Conservation (phyloP, 2,888 invertebrate species). For the Oscheius myriophilus region DNA sequence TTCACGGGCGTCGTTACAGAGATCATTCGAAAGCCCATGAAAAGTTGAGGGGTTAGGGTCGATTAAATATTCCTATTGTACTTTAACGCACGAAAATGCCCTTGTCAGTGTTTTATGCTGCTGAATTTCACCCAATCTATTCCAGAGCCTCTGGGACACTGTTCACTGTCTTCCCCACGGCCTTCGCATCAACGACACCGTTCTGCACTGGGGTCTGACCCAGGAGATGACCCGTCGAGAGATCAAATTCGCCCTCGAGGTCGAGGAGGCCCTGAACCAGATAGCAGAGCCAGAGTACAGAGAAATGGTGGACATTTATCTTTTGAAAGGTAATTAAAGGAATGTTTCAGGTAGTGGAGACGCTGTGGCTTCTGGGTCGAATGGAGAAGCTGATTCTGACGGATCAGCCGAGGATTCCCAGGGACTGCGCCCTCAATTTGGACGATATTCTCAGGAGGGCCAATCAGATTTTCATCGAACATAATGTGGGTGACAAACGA, state of each 20-base stretch:
- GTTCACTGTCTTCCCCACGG: slow-evolving; percentile 83
- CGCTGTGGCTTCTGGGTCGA: slow-evolving; percentile 91
- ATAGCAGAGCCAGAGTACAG: slow-evolving; percentile 98
- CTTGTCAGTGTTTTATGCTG: too few relatives aligned
- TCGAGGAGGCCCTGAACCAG: slow-evolving; percentile 93
- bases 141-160: slow-evolving; percentile 68
- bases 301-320: slow-evolving; percentile 48
- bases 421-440: slow-evolving; percentile 75
- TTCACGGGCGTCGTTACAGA: too few relatives aligned
- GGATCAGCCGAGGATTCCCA: slow-evolving; percentile 52
- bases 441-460: slow-evolving; percentile 92
- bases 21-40: too few relatives aligned
- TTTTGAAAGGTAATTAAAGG: neutral
- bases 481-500: slow-evolving; percentile 87
- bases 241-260: slow-evolving; percentile 94
- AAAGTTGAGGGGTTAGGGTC: too few relatives aligned
- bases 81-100: too few relatives aligned
- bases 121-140: slow-evolving; percentile 1
- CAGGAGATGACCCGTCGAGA: slow-evolving; percentile 93
- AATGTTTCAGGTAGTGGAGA: slow-evolving; percentile 80
- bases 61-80: too few relatives aligned
- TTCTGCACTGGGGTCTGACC: slow-evolving; percentile 84
- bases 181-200: slow-evolving; percentile 87
- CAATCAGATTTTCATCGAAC: slow-evolving; percentile 91
- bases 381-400: slow-evolving; percentile 74